Evolutionary conservation across 2,888 invertebrate species (phyloP).

Genomic region (Ryuthela nishihirai): DNA sequence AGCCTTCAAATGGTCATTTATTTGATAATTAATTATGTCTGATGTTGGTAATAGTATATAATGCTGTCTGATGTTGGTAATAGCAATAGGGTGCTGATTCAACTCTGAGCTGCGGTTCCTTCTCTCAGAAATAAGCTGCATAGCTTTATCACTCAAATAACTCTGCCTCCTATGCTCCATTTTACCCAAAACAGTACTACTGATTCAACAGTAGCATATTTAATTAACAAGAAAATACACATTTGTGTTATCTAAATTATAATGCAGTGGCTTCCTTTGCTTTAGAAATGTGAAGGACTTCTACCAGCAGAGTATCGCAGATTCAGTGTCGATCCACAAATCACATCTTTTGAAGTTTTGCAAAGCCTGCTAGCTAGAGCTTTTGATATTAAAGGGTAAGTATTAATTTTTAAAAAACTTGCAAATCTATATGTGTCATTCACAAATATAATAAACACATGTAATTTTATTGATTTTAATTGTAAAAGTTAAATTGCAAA

Average conservation of each 20-base stretch:
- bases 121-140: too few relatives aligned
- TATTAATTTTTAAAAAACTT: not conserved
- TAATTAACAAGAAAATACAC: not conserved
- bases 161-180: too few relatives aligned
- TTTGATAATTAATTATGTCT: too few relatives aligned
- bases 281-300: constrained; percentile 64
- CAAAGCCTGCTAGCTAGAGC: constrained; percentile 90
- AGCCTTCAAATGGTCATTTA: too few relatives aligned
- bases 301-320: constrained; percentile 65
- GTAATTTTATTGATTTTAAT: not conserved
- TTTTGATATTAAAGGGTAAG: constrained; percentile 83
- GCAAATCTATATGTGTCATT: not conserved
- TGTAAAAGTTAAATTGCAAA: not conserved
- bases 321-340: constrained; percentile 94
- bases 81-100: too few relatives aligned
- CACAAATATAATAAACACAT: not conserved
- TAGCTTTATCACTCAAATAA: too few relatives aligned
- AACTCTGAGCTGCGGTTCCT: too few relatives aligned
- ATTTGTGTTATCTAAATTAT: constrained; percentile 6
- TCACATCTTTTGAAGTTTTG: constrained; percentile 89
- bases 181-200: too few relatives aligned
- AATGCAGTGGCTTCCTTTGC: constrained; percentile 43
- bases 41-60: too few relatives aligned
- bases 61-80: too few relatives aligned
- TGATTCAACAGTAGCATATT: not conserved